phyloP scores from a whole-genome alignment of 1,140 invertebrate species.

The Drosophila kanapiae region DNA sequence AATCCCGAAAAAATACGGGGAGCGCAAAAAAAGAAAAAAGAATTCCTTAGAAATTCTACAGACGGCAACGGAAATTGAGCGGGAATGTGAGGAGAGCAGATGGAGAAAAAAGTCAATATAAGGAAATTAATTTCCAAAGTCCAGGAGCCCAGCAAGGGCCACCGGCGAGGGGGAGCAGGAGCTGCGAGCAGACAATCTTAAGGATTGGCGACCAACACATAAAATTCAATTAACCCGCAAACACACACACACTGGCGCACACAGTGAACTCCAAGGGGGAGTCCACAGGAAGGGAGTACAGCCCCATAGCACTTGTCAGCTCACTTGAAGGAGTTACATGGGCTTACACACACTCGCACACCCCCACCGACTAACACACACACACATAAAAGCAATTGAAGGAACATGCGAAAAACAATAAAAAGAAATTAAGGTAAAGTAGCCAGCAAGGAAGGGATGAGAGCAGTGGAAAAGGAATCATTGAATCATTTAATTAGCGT shows the following conservation, averaged over 20 bases:
- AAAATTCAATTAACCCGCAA: constrained; percentile 79
- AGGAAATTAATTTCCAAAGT: constrained; percentile 76
- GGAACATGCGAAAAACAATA: constrained; percentile 81
- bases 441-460: constrained; percentile 27
- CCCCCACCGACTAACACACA: constrained; percentile 6
- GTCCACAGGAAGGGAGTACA: constrained; percentile 4
- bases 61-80: constrained; percentile 42
- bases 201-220: constrained; percentile 79
- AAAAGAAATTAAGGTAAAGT: constrained; percentile 82
- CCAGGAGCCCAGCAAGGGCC: constrained; percentile 12
- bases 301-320: constrained; percentile 50
- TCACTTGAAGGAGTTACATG: constrained; percentile 71
- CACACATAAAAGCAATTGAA: constrained; percentile 74
- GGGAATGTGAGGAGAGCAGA: constrained; percentile 10
- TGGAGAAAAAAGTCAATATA: constrained; percentile 75
- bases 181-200: constrained; percentile 40
- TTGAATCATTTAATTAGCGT: constrained; percentile 85
- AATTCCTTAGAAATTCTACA: constrained; percentile 51
- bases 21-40: constrained; percentile 14
- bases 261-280: neutral
- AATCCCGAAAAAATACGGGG: constrained; percentile 17
- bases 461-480: constrained; percentile 62
- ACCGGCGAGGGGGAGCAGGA: neutral
- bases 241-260: constrained; percentile 25
- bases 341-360: constrained; percentile 30